Evolutionary conservation across 2,888 invertebrate genomes (phyloP).

Genomic region (Chrysotoxum bicinctum): DNA sequence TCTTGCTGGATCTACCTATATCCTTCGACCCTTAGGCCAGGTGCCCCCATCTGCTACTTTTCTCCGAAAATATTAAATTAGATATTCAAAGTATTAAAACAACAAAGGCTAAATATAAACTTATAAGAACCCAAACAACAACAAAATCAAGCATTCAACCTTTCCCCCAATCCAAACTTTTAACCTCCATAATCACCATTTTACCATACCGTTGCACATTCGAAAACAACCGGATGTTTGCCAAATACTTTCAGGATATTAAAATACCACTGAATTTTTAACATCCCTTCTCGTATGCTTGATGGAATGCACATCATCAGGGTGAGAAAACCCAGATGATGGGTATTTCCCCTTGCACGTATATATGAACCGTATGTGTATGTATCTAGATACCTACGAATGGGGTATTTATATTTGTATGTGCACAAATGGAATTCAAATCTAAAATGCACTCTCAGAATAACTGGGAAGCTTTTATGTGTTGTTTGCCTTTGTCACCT

Average conservation of each 20-base stretch:
- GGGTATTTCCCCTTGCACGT: background rate
- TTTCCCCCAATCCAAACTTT: background rate
- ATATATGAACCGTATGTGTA: background rate
- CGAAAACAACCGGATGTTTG: slow-evolving; percentile 71
- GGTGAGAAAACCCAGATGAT: slow-evolving; percentile 44
- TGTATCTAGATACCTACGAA: background rate
- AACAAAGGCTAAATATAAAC: background rate
- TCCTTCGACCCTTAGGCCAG: slow-evolving; percentile 29
- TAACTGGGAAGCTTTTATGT: slow-evolving; percentile 18
- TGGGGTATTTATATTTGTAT: slow-evolving; percentile 19
- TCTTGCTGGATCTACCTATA: background rate
- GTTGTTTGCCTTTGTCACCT: slow-evolving; percentile 28
- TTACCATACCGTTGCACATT: slow-evolving; percentile 29
- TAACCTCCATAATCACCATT: background rate
- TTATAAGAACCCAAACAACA: slow-evolving; percentile 43
- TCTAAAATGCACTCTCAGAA: slow-evolving; percentile 51
- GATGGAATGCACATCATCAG: slow-evolving; percentile 6
- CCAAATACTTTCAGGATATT: slow-evolving; percentile 73
- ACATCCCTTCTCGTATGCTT: slow-evolving; percentile 32
- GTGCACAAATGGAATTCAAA: slow-evolving; percentile 53
- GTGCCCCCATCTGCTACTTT: background rate
- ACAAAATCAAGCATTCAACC: slow-evolving; percentile 3
- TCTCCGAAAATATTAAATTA: slow-evolving; percentile 49
- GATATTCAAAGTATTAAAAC: slow-evolving; percentile 55
- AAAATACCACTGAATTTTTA: slow-evolving; percentile 69